Percentiles rank a stretch among this genome's conserved stretches.
phyloP scores from a whole-genome alignment of 2,113 vertebrate species.

The Brachirus orientalis region DNA sequence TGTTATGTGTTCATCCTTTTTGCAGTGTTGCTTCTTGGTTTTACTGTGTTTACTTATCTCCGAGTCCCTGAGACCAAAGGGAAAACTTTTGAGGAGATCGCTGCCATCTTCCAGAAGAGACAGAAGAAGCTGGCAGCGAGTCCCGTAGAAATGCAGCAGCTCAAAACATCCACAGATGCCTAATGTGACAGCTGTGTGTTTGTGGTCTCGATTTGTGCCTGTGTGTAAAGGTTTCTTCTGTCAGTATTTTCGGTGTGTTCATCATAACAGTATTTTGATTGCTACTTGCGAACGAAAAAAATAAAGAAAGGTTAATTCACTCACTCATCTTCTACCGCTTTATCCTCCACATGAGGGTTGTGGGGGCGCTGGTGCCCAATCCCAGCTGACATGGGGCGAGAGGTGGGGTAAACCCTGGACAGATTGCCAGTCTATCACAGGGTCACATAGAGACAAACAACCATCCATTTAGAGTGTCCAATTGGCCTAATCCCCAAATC shows the following conservation, averaged over 20 bases:
- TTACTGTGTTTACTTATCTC: slow-evolving; percentile 86
- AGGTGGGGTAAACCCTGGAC: too few relatives aligned
- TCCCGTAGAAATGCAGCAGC: slow-evolving; percentile 84
- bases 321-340: too few relatives aligned
- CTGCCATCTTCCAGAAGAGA: slow-evolving; percentile 86
- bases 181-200: slow-evolving; percentile 61
- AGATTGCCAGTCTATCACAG: too few relatives aligned
- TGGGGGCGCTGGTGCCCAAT: too few relatives aligned
- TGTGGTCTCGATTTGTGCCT: neutral
- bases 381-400: too few relatives aligned
- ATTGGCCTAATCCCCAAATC: too few relatives aligned
- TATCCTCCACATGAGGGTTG: too few relatives aligned
- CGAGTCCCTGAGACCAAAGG: slow-evolving; percentile 96
- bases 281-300: neutral
- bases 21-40: slow-evolving; percentile 84
- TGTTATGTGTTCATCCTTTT: slow-evolving; percentile 91
- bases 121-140: neutral
- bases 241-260: neutral
- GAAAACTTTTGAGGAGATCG: slow-evolving; percentile 92
- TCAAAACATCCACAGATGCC: slow-evolving; percentile 78
- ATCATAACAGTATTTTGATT: neutral
- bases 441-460: too few relatives aligned
- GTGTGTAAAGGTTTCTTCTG: neutral
- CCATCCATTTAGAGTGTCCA: too few relatives aligned
- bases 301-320: too few relatives aligned